Conservation (phyloP, 2,113 vertebrate genomes). For the Antechinus flavipes region DNA sequence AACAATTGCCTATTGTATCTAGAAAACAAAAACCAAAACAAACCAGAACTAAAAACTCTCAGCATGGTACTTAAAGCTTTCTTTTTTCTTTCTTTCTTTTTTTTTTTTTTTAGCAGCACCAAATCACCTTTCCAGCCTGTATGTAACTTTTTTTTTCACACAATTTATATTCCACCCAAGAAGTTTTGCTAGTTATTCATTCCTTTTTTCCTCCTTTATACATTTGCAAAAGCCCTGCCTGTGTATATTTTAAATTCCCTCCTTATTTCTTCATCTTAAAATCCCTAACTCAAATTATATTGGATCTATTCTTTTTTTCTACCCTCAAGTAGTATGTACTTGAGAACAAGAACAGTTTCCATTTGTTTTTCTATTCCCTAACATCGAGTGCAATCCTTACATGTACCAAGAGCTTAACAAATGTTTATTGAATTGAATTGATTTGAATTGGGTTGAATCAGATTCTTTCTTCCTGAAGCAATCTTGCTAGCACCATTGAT, state of each 20-base stretch:
- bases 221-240: not conserved
- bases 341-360: not conserved
- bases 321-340: too few species aligned
- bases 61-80: not conserved
- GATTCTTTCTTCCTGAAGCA: not conserved
- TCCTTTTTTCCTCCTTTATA: not conserved
- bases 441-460: not conserved
- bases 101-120: not conserved
- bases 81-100: not conserved
- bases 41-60: not conserved
- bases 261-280: not conserved
- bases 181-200: not conserved
- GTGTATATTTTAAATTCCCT: not conserved
- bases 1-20: not conserved
- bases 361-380: not conserved
- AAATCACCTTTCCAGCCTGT: not conserved
- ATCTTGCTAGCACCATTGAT: not conserved
- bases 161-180: not conserved
- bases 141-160: not conserved
- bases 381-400: not conserved
- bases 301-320: not conserved
- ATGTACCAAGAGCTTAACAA: not conserved
- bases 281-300: not conserved
- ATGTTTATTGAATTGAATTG: slow-evolving; percentile 1
- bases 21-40: not conserved